Evolutionary conservation across 1,140 invertebrate species (phyloP).

Genomic region (Stenopsyche tienmushanensis): DNA sequence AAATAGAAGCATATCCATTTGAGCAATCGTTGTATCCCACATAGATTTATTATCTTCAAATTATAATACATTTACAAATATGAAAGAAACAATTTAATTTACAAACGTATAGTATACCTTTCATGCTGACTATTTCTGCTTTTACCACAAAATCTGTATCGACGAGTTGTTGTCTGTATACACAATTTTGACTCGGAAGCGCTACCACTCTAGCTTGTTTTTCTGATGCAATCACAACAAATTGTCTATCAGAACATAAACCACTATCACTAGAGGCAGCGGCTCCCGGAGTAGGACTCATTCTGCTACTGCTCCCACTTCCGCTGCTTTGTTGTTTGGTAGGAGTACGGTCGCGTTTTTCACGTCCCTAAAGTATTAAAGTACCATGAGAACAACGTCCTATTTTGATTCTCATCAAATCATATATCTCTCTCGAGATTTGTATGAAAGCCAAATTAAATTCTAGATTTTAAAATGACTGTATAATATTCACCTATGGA

Average conservation of each 20-base stretch:
- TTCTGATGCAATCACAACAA: constrained; percentile 89
- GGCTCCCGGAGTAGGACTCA: constrained; percentile 70
- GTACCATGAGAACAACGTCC: no score
- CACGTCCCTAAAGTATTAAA: constrained; percentile 41
- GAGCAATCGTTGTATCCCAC: no score
- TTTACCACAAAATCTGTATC: constrained; percentile 91
- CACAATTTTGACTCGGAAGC: constrained; percentile 90
- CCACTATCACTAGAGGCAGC: constrained; percentile 56
- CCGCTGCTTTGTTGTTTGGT: constrained; percentile 58
- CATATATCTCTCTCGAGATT: no score
- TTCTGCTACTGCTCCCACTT: constrained; percentile 59
- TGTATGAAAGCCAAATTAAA: no score
- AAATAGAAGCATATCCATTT: no score
- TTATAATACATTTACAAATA: neutral
- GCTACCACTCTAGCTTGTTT: constrained; percentile 93
- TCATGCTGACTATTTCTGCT: constrained; percentile 89
- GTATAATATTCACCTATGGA: no score
- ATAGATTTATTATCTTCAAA: no score
- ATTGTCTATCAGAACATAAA: constrained; percentile 78
- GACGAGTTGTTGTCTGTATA: constrained; percentile 81
- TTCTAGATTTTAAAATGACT: no score
- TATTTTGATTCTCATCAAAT: no score
- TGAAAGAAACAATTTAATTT: no score
- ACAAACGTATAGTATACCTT: no score
- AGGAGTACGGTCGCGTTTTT: constrained; percentile 57